phyloP scores from a whole-genome alignment of 2,797 vertebrate species.

The Myripristis jacobus region DNA sequence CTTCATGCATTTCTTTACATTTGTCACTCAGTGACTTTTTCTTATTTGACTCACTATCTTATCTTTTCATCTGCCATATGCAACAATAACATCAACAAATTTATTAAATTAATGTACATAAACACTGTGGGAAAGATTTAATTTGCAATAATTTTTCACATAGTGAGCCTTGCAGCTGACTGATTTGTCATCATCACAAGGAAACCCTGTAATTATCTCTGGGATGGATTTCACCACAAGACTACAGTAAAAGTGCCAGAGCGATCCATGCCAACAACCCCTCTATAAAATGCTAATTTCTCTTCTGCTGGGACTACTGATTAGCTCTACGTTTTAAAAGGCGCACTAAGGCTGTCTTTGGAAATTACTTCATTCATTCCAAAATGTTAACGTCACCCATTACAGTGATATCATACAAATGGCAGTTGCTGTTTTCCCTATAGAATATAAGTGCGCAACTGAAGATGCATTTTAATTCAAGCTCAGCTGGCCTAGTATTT shows the following conservation, averaged over 20 bases:
- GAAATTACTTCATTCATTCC: constrained; percentile 4
- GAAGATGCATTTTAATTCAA: constrained; percentile 9
- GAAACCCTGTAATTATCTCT: constrained; percentile 38
- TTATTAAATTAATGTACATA: neutral
- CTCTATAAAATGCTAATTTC: constrained; percentile 11
- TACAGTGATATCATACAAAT: neutral
- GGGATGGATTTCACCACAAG: constrained; percentile 20
- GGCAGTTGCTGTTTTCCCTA: neutral
- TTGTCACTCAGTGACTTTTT: neutral
- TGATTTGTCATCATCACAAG: constrained; percentile 30
- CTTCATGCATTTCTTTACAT: neutral
- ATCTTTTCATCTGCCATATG: constrained; percentile 4
- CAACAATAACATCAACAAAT: neutral
- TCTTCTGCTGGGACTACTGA: neutral
- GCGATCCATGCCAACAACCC: neutral
- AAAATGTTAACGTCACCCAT: neutral
- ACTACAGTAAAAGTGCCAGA: constrained; percentile 28
- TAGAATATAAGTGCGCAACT: neutral
- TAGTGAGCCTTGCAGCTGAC: neutral
- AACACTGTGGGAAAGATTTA: neutral
- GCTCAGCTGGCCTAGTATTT: neutral
- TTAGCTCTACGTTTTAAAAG: neutral
- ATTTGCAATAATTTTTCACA: neutral
- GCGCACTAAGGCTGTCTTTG: accelerated
- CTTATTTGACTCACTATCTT: neutral